These are phyloP conservation scores for Chiloscyllium plagiosum DNA, from an alignment of 2,113 vertebrate genomes.

Conservation along the genomic window DNA sequence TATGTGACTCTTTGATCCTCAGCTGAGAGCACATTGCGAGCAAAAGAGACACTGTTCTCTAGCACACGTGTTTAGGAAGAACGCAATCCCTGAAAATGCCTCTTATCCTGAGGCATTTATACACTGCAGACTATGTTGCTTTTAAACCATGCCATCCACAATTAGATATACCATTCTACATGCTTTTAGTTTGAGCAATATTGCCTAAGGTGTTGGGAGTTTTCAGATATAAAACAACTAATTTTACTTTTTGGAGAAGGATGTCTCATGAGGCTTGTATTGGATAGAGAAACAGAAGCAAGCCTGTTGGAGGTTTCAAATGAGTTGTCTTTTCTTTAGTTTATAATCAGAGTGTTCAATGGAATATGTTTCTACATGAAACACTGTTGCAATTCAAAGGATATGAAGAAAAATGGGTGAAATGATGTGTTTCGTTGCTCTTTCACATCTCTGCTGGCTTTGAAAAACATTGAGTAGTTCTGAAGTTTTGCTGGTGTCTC, in stretches of 20 bases:
- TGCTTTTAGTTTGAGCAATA: neutral
- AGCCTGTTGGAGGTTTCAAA: neutral
- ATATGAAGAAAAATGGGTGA: neutral
- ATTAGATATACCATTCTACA: neutral
- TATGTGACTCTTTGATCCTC: conserved; percentile 1
- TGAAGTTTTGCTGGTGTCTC: neutral
- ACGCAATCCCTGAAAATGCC: neutral
- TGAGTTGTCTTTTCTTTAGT: neutral
- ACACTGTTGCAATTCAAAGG: neutral
- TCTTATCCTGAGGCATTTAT: neutral
- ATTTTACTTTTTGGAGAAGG: neutral
- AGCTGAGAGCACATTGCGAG: neutral
- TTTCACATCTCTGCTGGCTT: neutral
- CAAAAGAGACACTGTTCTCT: neutral
- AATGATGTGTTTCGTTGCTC: neutral
- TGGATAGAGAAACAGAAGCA: neutral
- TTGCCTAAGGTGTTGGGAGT: neutral
- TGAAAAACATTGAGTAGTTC: neutral
- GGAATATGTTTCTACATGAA: neutral
- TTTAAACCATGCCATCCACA: neutral
- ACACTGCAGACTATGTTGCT: neutral
- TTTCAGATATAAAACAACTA: neutral
- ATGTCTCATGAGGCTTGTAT: neutral
- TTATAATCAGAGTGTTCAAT: neutral
- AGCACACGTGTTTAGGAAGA: neutral